Percentiles rank a stretch among this genome's conserved stretches.
Conservation (phyloP, 92 coral and sea anemone genomes). For the Epizoanthus illoricatus region DNA sequence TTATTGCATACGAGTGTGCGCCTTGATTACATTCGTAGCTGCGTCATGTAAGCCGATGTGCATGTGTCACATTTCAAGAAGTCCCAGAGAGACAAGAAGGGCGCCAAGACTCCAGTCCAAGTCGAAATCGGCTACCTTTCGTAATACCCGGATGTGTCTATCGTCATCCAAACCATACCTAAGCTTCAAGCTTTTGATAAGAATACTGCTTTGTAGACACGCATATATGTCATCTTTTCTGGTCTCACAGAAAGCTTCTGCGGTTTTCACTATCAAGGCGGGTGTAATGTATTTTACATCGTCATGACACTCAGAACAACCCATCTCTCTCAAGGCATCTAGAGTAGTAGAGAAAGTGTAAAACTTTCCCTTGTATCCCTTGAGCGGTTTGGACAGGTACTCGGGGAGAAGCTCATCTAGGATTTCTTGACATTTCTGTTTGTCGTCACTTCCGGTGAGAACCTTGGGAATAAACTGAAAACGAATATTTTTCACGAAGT, state of each 20-base stretch:
- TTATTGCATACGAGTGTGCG: too few relatives aligned
- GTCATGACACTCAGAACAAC: conserved; percentile 26
- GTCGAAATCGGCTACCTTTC: conserved; percentile 8
- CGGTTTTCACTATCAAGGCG: conserved; percentile 28
- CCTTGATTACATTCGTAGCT: too few relatives aligned
- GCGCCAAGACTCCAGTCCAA: conserved; percentile 36
- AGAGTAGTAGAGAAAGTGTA: conserved; percentile 7
- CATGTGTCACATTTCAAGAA: conserved; percentile 12
- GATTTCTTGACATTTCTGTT: conserved; percentile 1
- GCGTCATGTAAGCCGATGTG: too few relatives aligned
- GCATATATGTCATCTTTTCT: conserved; percentile 12
- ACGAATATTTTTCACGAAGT: not conserved
- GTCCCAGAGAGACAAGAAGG: conserved; percentile 5
- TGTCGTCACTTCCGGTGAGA: conserved; percentile 18
- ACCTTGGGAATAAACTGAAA: conserved; percentile 24
- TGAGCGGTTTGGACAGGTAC: not conserved
- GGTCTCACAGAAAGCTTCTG: conserved; percentile 23
- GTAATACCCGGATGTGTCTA: conserved; percentile 30
- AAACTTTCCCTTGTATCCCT: conserved; percentile 2
- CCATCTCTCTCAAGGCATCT: conserved; percentile 12
- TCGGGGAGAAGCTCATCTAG: conserved; percentile 11
- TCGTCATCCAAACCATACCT: conserved; percentile 1
- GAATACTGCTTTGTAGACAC: conserved; percentile 34
- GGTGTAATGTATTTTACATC: conserved; percentile 32
- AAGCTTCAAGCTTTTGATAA: conserved; percentile 7